These are phyloP conservation scores for Drosophila glabriapex DNA, from an alignment of 2,888 invertebrate genomes.

Conservation along the genomic window DNA sequence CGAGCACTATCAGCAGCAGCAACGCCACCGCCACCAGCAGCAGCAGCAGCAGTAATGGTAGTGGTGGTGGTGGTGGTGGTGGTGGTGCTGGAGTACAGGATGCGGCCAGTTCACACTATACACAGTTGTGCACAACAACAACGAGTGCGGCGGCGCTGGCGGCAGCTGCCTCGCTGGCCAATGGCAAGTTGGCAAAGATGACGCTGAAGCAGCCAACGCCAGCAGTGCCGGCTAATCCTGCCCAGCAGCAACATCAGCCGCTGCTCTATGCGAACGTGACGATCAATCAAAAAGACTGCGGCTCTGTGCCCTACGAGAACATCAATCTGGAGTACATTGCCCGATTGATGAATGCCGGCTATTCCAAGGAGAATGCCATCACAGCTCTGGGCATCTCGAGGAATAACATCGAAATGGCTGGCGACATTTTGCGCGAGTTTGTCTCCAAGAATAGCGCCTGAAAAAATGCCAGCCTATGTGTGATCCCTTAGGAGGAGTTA, in stretches of 20 bases:
- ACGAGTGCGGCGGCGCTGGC: constrained; percentile 68
- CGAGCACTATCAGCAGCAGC: constrained; percentile 12
- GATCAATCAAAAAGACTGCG: constrained; percentile 85
- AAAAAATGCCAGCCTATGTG: constrained; percentile 25
- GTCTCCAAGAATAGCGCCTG: constrained; percentile 88
- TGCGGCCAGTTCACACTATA: constrained; percentile 70
- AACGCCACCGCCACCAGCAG: neutral
- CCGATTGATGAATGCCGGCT: constrained; percentile 94
- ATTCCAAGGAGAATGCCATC: constrained; percentile 95
- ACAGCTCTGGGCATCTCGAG: constrained; percentile 96
- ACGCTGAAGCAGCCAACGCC: constrained; percentile 48
- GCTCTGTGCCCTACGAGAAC: constrained; percentile 91
- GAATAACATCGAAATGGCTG: constrained; percentile 97
- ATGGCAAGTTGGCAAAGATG: constrained; percentile 47
- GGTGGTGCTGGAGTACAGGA: constrained; percentile 39
- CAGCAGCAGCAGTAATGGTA: neutral
- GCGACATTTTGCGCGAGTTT: constrained; percentile 96
- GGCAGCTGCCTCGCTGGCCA: constrained; percentile 56
- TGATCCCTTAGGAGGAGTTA: constrained; percentile 32
- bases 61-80: neutral
- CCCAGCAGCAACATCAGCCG: constrained; percentile 75
- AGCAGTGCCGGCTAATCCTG: constrained; percentile 30
- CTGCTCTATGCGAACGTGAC: constrained; percentile 86
- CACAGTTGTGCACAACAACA: constrained; percentile 75
- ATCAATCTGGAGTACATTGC: constrained; percentile 96